Conservation (phyloP, 92 coral and sea anemone genomes). For the Siderastrea siderea region DNA sequence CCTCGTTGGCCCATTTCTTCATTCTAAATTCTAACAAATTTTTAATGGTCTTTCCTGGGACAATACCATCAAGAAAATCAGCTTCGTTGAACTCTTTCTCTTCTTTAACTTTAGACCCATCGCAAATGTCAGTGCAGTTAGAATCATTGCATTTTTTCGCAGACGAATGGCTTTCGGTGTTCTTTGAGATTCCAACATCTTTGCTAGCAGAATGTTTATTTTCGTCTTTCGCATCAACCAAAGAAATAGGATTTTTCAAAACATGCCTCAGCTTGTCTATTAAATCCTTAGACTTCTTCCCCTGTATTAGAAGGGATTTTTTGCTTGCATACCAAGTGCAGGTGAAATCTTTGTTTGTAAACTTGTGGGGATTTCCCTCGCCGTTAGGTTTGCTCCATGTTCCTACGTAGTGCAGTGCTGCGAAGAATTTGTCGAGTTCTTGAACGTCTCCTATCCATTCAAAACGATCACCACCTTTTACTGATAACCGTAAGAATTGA, state of each 20-base stretch:
- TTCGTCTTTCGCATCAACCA: neutral
- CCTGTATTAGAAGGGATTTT: slow-evolving; percentile 32
- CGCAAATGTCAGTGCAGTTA: too few species aligned
- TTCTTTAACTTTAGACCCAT: too few species aligned
- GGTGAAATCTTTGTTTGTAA: slow-evolving; percentile 2
- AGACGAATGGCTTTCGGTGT: neutral
- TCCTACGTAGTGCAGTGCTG: neutral
- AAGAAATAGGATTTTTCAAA: neutral
- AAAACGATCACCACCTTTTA: slow-evolving; percentile 4
- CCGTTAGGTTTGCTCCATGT: slow-evolving; percentile 1
- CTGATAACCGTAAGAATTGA: neutral
- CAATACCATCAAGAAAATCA: too few species aligned
- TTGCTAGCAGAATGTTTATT: neutral
- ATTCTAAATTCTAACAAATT: too few species aligned
- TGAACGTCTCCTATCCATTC: slow-evolving; percentile 8
- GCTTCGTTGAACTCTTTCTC: too few species aligned
- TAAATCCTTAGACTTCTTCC: neutral
- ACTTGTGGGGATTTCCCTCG: slow-evolving; percentile 40
- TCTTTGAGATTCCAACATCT: neutral
- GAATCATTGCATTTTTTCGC: neutral
- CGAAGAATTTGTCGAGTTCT: slow-evolving; percentile 5
- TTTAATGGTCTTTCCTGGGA: too few species aligned
- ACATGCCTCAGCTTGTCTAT: slow-evolving; percentile 6
- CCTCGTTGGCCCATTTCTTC: too few species aligned
- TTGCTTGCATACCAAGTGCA: slow-evolving; percentile 48